These are phyloP conservation scores for Caenorhabditis wallacei DNA, from an alignment of 2,888 invertebrate genomes.

Conservation along the genomic window DNA sequence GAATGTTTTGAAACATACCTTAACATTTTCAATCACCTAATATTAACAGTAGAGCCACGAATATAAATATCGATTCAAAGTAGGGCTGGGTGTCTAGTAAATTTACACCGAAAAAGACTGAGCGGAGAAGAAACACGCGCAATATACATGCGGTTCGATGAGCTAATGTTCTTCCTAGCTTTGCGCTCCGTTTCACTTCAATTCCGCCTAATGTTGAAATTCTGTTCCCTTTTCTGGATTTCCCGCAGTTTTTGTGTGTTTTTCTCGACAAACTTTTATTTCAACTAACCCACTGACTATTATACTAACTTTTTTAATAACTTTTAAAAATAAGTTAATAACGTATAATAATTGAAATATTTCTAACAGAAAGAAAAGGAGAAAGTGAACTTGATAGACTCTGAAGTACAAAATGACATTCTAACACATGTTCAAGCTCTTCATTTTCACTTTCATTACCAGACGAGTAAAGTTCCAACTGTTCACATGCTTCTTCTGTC, in stretches of 20 bases:
- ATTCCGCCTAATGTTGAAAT: conserved; percentile 67
- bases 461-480: no score
- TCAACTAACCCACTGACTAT: background rate
- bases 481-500: background rate
- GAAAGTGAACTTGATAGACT: background rate
- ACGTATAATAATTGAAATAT: no score
- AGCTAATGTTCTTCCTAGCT: conserved; percentile 68
- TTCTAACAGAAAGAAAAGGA: background rate
- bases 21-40: conserved; percentile 13
- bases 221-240: conserved; percentile 52
- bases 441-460: no score
- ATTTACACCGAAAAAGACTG: conserved; percentile 63
- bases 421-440: background rate
- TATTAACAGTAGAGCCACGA: conserved; percentile 23
- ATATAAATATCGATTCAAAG: background rate
- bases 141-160: conserved; percentile 67
- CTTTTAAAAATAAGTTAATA: background rate
- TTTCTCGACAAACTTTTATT: conserved; percentile 28
- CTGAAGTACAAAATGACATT: no score
- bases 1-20: conserved; percentile 58
- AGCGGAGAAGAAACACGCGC: conserved; percentile 57
- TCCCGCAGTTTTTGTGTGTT: conserved; percentile 55
- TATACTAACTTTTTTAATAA: background rate
- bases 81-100: conserved; percentile 37
- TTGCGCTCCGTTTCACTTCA: conserved; percentile 68